A percentile compares a stretch with the other conserved stretches of the same genome.
Evolutionary conservation across 1,140 invertebrate genomes (phyloP).

Genomic region (Drosophila athabasca): DNA sequence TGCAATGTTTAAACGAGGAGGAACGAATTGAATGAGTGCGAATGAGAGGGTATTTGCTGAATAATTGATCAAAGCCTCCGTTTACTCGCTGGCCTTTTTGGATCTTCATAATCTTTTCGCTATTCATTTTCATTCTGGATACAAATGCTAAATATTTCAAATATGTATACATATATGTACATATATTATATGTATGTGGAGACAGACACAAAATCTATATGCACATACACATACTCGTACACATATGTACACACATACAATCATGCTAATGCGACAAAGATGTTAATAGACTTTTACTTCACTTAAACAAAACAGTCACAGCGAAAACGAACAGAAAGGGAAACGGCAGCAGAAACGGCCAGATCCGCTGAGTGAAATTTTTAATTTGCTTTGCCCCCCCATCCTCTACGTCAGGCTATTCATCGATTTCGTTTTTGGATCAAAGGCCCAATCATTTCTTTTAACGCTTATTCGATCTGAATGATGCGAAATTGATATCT

Average conservation of each 20-base stretch:
- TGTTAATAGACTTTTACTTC: slow-evolving; percentile 83
- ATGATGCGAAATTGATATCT: not conserved
- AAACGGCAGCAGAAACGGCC: not conserved
- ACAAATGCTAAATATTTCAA: slow-evolving; percentile 34
- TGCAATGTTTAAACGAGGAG: no score
- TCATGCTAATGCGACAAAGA: slow-evolving; percentile 76
- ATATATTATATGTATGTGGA: slow-evolving; percentile 27
- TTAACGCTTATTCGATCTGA: no score
- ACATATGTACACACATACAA: slow-evolving; percentile 4
- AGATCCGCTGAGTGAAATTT: slow-evolving; percentile 60
- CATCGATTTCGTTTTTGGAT: slow-evolving; percentile 40
- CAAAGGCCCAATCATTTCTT: not conserved
- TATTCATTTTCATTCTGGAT: slow-evolving; percentile 46
- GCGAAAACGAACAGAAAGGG: slow-evolving; percentile 12
- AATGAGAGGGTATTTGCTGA: no score
- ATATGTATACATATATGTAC: no score
- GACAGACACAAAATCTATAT: slow-evolving; percentile 37
- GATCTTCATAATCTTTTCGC: slow-evolving; percentile 1
- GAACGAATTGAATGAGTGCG: no score
- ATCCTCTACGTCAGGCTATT: slow-evolving; percentile 5
- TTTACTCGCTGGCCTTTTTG: no score
- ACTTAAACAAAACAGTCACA: slow-evolving; percentile 75
- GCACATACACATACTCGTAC: not conserved
- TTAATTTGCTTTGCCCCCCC: slow-evolving; percentile 34
- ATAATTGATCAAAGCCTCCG: no score